phyloP scores from a whole-genome alignment of 2,113 vertebrate species.

The Gobius niger region DNA sequence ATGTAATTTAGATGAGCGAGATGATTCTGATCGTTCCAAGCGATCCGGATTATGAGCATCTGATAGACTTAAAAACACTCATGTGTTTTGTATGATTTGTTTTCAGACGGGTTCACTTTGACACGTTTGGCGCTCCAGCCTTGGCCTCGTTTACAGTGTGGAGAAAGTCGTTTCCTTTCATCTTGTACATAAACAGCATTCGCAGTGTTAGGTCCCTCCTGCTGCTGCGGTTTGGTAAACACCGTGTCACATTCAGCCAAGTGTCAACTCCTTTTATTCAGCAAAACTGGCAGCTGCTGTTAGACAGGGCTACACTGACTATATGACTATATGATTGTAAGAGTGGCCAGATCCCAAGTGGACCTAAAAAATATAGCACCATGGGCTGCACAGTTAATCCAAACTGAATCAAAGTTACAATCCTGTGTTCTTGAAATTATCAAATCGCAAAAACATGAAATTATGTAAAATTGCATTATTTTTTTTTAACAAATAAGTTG shows the following conservation, averaged over 20 bases:
- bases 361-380: no score
- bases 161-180: not conserved
- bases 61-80: not conserved
- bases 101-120: not conserved
- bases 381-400: no score
- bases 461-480: no score
- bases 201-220: constrained; percentile 34
- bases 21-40: no score
- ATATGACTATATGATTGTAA: not conserved
- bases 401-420: no score
- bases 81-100: not conserved
- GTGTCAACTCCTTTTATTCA: constrained; percentile 39
- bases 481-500: no score
- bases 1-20: no score
- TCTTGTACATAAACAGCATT: constrained; percentile 6
- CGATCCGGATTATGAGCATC: no score
- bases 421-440: no score
- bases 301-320: constrained; percentile 1
- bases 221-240: constrained; percentile 51
- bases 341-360: no score
- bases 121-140: not conserved
- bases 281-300: constrained; percentile 28
- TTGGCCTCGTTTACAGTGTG: not conserved
- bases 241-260: constrained; percentile 48
- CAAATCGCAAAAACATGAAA: no score